Percentiles rank a stretch among this genome's conserved stretches.
Evolutionary conservation across 2,888 invertebrate species (phyloP).

Genomic region (Oasisia sp.): DNA sequence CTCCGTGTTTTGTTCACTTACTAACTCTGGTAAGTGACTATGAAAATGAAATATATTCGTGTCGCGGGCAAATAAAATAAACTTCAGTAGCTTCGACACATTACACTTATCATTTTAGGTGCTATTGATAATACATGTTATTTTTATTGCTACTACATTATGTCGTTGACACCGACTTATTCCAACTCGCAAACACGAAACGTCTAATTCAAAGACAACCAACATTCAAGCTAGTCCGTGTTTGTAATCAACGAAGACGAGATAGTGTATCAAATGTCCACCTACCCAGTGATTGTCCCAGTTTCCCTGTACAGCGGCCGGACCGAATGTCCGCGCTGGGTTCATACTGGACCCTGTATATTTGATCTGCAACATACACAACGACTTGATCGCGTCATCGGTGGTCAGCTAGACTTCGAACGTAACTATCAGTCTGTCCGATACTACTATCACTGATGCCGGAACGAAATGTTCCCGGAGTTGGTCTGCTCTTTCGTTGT

Average conservation of each 20-base stretch:
- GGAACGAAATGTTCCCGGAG: no score
- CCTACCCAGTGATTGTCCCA: constrained; percentile 86
- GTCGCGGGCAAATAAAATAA: no score
- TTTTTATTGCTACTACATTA: neutral
- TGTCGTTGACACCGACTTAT: neutral
- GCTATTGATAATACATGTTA: no score
- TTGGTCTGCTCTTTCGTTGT: no score
- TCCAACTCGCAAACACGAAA: neutral
- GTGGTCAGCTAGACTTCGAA: neutral
- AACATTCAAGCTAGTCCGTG: neutral
- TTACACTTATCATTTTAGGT: no score
- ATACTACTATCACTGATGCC: no score
- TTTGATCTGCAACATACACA: constrained; percentile 68
- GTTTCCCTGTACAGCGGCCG: constrained; percentile 67
- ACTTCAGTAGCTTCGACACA: no score
- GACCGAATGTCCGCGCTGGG: constrained; percentile 13
- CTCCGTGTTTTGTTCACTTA: no score
- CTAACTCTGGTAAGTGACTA: no score
- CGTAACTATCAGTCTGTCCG: neutral
- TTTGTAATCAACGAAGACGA: neutral
- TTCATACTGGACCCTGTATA: constrained; percentile 80
- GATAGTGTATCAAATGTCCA: neutral
- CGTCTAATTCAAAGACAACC: neutral
- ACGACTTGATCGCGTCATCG: neutral
- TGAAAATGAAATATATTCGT: no score